phyloP scores from a whole-genome alignment of 1,140 invertebrate species.

The Caerostris darwini region DNA sequence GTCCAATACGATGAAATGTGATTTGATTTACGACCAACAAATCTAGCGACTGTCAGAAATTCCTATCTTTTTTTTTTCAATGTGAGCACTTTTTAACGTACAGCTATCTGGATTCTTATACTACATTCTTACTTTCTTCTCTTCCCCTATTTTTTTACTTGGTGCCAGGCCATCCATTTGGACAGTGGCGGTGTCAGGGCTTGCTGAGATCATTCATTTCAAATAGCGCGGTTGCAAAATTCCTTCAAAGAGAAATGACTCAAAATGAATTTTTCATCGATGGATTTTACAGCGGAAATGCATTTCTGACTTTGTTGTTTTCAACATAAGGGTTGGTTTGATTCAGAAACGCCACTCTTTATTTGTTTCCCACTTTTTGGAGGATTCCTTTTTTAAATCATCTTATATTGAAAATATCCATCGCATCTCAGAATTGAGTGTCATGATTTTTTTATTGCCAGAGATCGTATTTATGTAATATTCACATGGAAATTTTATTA shows the following conservation, averaged over 20 bases:
- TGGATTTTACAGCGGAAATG: not conserved
- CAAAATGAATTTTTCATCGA: not conserved
- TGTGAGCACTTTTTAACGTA: too few species aligned
- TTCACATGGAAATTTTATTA: too few species aligned
- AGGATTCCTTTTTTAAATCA: too few species aligned
- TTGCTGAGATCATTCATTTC: constrained; percentile 26
- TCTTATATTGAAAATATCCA: too few species aligned
- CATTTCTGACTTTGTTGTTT: not conserved
- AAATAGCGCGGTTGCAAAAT: not conserved
- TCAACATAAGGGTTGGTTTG: not conserved
- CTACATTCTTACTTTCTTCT: not conserved
- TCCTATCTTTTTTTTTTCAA: too few species aligned
- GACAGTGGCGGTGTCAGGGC: not conserved
- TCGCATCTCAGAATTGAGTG: too few species aligned
- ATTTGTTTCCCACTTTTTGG: not conserved
- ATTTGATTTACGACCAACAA: constrained; percentile 14
- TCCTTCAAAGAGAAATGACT: not conserved
- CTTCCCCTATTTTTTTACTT: not conserved
- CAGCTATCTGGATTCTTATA: too few species aligned
- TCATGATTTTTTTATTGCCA: too few species aligned
- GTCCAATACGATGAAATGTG: not conserved
- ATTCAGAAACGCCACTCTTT: not conserved
- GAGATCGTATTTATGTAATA: too few species aligned
- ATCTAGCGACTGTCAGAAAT: not conserved
- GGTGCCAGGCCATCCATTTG: constrained; percentile 19